Conservation (phyloP, 1,140 invertebrate genomes). For the Drosophila ironensis region DNA sequence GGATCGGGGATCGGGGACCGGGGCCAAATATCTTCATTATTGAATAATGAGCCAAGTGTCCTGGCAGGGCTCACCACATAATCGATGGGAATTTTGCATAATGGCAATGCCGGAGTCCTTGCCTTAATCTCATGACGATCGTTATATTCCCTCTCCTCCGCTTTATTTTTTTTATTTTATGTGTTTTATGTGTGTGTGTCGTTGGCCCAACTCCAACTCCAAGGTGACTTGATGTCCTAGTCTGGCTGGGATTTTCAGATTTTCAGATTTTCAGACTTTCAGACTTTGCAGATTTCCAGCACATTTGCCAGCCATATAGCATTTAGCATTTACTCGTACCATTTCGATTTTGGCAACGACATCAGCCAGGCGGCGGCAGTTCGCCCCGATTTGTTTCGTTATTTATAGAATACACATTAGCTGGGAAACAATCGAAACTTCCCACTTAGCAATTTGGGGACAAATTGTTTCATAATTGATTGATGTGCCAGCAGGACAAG, state of each 20-base stretch:
- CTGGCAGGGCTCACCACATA: constrained; percentile 14
- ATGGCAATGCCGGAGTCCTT: constrained; percentile 7
- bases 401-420: constrained; percentile 77
- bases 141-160: not conserved
- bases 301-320: too few relatives aligned
- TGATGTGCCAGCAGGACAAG: constrained; percentile 47
- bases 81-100: constrained; percentile 46
- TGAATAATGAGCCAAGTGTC: constrained; percentile 59
- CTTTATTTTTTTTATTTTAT: not conserved
- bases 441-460: constrained; percentile 45
- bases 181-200: not conserved
- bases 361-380: not conserved
- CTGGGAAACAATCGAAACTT: constrained; percentile 59
- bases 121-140: constrained; percentile 39
- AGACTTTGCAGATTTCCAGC: not conserved
- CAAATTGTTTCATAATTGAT: constrained; percentile 80
- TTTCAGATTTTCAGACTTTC: not conserved
- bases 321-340: too few relatives aligned
- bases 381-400: constrained; percentile 19
- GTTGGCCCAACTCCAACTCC: constrained; percentile 23
- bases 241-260: constrained; percentile 12
- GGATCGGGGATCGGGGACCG: too few relatives aligned
- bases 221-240: constrained; percentile 25
- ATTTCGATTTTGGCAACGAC: not conserved
- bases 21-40: constrained; percentile 36